Percentiles rank a stretch among this genome's conserved stretches.
Evolutionary conservation across 1,140 invertebrate species (phyloP).

Genomic region (Uloborus diversus): DNA sequence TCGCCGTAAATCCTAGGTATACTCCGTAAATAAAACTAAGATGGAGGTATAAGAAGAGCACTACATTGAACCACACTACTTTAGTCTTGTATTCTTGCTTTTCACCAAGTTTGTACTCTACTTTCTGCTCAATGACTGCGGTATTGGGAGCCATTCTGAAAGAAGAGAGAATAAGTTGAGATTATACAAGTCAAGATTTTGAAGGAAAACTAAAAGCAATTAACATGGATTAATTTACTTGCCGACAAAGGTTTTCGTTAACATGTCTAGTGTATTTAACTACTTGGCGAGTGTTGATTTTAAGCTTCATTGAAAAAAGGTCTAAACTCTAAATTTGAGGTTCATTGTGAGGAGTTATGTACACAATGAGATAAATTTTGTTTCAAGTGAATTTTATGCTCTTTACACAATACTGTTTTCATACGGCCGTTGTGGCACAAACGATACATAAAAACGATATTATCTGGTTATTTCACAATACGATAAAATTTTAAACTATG

Average conservation of each 20-base stretch:
- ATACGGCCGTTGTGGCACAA: too few relatives aligned
- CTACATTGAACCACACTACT: conserved; percentile 93
- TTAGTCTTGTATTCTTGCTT: conserved; percentile 65
- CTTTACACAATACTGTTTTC: too few relatives aligned
- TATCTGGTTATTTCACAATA: too few relatives aligned
- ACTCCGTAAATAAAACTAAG: conserved; percentile 85
- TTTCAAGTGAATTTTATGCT: too few relatives aligned
- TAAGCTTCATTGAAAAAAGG: not conserved
- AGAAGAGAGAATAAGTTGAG: not conserved
- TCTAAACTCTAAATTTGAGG: not conserved
- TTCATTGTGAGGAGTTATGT: not conserved
- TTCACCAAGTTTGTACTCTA: not conserved
- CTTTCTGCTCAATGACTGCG: not conserved
- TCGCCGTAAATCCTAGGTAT: conserved; percentile 80
- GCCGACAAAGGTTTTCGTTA: not conserved
- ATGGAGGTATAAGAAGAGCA: conserved; percentile 86
- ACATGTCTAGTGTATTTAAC: not conserved
- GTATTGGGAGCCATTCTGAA: conserved; percentile 39
- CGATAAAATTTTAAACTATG: too few relatives aligned
- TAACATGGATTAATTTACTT: not conserved
- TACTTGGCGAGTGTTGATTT: not conserved
- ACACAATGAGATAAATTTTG: too few relatives aligned
- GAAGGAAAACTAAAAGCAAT: not conserved
- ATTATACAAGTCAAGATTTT: not conserved
- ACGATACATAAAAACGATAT: too few relatives aligned